A percentile compares a stretch with the other conserved stretches of the same genome.
Evolutionary conservation across 2,888 invertebrate species (phyloP).

Genomic region (Thyatira batis): DNA sequence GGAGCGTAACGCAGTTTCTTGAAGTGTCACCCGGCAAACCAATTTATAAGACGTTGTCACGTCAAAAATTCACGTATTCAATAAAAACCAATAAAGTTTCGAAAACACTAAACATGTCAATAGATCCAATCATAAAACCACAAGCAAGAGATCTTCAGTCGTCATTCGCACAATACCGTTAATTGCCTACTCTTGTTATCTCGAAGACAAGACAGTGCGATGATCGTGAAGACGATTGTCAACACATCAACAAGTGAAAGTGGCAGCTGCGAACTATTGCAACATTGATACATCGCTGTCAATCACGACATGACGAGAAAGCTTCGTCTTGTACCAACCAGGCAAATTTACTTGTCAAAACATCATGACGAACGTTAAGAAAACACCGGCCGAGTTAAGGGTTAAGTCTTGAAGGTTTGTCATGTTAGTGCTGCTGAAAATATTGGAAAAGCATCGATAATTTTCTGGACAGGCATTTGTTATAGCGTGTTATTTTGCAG

Average conservation of each 20-base stretch:
- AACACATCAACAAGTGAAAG: slow-evolving; percentile 40
- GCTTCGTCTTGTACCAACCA: slow-evolving; percentile 28
- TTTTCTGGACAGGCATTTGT: too few species aligned
- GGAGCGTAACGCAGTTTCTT: too few species aligned
- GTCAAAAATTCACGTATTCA: too few species aligned
- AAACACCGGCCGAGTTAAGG: slow-evolving; percentile 23
- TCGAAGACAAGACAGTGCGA: slow-evolving; percentile 1
- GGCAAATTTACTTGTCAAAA: slow-evolving; percentile 56
- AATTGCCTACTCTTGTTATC: slow-evolving; percentile 6
- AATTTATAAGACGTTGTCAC: too few species aligned
- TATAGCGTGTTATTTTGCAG: too few species aligned
- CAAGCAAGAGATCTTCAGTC: background rate
- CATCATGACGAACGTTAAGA: slow-evolving; percentile 50
- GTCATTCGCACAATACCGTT: slow-evolving; percentile 4
- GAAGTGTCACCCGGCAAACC: too few species aligned
- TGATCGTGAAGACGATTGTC: slow-evolving; percentile 12
- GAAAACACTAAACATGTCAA: background rate
- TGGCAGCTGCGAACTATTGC: slow-evolving; percentile 25
- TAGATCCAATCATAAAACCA: slow-evolving; percentile 1
- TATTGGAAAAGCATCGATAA: background rate
- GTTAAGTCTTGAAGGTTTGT: slow-evolving; percentile 6
- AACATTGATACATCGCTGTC: slow-evolving; percentile 29
- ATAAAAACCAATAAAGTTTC: background rate
- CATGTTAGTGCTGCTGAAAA: background rate
- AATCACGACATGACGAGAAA: slow-evolving; percentile 40